Percentiles rank a stretch among this genome's conserved stretches.
Evolutionary conservation across 2,888 invertebrate species (phyloP).

Genomic region (Lampropteryx suffumata): DNA sequence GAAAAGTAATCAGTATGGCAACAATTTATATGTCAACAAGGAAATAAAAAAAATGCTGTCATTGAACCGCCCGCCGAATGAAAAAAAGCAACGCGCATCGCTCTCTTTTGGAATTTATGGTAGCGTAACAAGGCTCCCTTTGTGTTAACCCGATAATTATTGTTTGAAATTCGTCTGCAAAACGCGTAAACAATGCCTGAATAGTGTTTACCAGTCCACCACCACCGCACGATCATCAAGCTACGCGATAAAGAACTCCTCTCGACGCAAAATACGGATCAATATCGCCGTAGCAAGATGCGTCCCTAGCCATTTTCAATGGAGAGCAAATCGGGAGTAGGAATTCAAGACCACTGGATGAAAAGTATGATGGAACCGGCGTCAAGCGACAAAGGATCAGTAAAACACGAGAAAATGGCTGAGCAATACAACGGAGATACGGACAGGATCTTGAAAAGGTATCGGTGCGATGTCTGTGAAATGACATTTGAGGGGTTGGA

Average conservation of each 20-base stretch:
- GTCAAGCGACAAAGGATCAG: conserved; percentile 68
- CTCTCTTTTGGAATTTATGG: conserved; percentile 83
- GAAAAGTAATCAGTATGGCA: conserved; percentile 45
- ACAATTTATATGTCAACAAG: conserved; percentile 54
- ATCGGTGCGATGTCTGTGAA: conserved; percentile 73
- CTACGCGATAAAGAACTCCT: conserved; percentile 49
- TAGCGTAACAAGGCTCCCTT: conserved; percentile 81
- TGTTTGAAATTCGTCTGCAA: conserved; percentile 63
- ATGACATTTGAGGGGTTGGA: conserved; percentile 74
- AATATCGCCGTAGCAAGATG: conserved; percentile 61
- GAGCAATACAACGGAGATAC: conserved; percentile 67
- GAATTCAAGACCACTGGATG: conserved; percentile 77
- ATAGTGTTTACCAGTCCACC: conserved; percentile 48
- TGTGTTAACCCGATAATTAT: conserved; percentile 65
- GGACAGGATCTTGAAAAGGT: conserved; percentile 65
- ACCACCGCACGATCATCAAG: conserved; percentile 26
- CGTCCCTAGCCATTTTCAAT: conserved; percentile 61
- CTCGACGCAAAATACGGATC: conserved; percentile 57
- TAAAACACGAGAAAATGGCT: conserved; percentile 77
- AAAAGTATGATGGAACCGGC: conserved; percentile 79
- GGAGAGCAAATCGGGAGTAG: conserved; percentile 72
- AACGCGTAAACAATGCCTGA: conserved; percentile 73
- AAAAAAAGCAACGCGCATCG: conserved; percentile 79
- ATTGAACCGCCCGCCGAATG: conserved; percentile 69
- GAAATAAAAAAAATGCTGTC: conserved; percentile 63